phyloP scores from a whole-genome alignment of 1,140 invertebrate species.

The Muscidifurax raptorellus region DNA sequence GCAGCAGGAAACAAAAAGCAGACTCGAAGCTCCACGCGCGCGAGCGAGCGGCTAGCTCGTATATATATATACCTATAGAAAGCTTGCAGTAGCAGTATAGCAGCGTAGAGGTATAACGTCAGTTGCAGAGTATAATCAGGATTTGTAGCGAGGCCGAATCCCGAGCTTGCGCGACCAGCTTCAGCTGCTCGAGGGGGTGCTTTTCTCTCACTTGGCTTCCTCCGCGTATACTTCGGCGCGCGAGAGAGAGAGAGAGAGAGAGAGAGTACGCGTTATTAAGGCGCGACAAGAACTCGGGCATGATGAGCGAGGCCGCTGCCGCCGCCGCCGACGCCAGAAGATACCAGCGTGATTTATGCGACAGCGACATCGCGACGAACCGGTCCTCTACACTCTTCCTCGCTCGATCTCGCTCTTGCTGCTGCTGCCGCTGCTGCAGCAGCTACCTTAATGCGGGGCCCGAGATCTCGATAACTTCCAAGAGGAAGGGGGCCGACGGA shows the following conservation, averaged over 20 bases:
- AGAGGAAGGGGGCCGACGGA: not conserved
- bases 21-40: constrained; percentile 64
- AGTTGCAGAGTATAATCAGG: constrained; percentile 76
- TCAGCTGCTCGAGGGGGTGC: constrained; percentile 35
- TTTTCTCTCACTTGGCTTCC: constrained; percentile 39
- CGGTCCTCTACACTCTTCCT: not conserved
- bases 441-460: not conserved
- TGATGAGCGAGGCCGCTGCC: constrained; percentile 69
- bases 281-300: constrained; percentile 74
- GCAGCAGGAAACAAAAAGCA: constrained; percentile 73
- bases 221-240: constrained; percentile 19
- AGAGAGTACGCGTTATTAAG: constrained; percentile 72
- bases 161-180: constrained; percentile 49
- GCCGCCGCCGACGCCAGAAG: constrained; percentile 70
- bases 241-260: constrained; percentile 10
- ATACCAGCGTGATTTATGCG: constrained; percentile 74
- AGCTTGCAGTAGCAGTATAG: not conserved
- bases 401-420: constrained; percentile 10
- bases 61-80: not conserved
- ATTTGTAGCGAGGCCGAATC: constrained; percentile 73
- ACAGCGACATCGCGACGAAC: constrained; percentile 63
- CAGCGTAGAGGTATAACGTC: constrained; percentile 67
- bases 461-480: constrained; percentile 30
- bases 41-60: not conserved
- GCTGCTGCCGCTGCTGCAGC: not conserved